Percentiles rank a stretch among this genome's conserved stretches.
Evolutionary conservation across 2,113 vertebrate species (phyloP).

Genomic region (Gambusia holbrooki): DNA sequence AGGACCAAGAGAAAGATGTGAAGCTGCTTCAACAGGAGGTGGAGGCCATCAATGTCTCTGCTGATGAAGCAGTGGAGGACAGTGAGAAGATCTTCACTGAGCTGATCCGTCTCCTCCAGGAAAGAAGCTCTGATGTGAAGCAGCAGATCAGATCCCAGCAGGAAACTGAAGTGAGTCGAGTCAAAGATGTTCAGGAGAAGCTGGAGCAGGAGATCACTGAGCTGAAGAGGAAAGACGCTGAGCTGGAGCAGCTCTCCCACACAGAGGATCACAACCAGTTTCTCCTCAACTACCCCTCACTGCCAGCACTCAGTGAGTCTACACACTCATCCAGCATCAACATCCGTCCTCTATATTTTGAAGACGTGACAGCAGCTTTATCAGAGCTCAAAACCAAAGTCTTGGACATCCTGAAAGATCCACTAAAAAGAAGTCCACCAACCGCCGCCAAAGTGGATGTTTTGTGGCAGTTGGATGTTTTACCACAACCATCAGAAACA

Average conservation of each 20-base stretch:
- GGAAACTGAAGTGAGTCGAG: background rate
- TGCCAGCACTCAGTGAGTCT: background rate
- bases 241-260: background rate
- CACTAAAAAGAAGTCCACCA: background rate
- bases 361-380: background rate
- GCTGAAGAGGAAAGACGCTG: background rate
- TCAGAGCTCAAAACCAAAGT: background rate
- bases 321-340: background rate
- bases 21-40: background rate
- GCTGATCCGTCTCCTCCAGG: background rate
- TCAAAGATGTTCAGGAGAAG: background rate
- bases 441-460: background rate
- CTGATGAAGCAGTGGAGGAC: background rate
- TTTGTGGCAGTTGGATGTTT: constrained; percentile 9
- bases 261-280: background rate
- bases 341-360: background rate
- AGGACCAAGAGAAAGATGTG: background rate
- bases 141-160: background rate
- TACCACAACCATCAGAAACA: background rate
- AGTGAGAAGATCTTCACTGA: background rate
- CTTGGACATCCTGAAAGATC: background rate
- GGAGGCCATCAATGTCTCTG: background rate
- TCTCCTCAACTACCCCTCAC: background rate
- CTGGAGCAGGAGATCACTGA: background rate
- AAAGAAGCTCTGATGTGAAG: background rate